Evolutionary conservation across 2,888 invertebrate species (phyloP), one percentile per base, ranked within the genome.

Genomic region (Napeogenes inachia): DNA sequence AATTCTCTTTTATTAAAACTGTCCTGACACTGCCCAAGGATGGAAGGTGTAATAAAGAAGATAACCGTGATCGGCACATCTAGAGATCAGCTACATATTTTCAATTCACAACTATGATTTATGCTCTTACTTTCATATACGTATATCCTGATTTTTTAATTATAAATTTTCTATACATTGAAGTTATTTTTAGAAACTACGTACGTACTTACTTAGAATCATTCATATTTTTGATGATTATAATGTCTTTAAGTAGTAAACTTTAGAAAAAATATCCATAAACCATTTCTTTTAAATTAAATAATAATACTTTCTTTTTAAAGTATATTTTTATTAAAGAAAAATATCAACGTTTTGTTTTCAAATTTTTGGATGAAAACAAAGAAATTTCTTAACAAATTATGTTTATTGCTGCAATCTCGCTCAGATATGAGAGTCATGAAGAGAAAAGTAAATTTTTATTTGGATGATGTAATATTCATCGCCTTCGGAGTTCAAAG

Each of bases 1-100:
- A 85, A 86, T 86, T 83, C 74, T 81, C 78, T 80, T 84, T 85
- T 85, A 85, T 86, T 86, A 85, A 86, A 86, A 85, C 83, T 81
- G 82, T 77, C 70, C 68, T 72, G 72, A 73, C 75, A 74, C 58
- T 62, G 60, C 57, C 57, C 58, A 77, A 82, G 80, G 79, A 82
- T 82, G 80, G 77, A 72, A 71, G 70, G 64, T 67, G 67, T 63
- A 78, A 78, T 83, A 82, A 81, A 82, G 78, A 79, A 83, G 76
- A 76, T 70, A 73, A 66, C 62, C 64, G 60, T 62, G 60, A 61
- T 56, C 60, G 60, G 60, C 56, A 60, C 57, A 54, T 54, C 45
- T 64, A 55, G 59, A 57, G 59, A 60, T 62, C 63, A 60, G 33
- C 58, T 54, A 57, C 45, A 12, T 50, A 12, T 30, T 50, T 50